phyloP scores from a whole-genome alignment of 2,113 vertebrate species.

The Tiliqua scincoides region DNA sequence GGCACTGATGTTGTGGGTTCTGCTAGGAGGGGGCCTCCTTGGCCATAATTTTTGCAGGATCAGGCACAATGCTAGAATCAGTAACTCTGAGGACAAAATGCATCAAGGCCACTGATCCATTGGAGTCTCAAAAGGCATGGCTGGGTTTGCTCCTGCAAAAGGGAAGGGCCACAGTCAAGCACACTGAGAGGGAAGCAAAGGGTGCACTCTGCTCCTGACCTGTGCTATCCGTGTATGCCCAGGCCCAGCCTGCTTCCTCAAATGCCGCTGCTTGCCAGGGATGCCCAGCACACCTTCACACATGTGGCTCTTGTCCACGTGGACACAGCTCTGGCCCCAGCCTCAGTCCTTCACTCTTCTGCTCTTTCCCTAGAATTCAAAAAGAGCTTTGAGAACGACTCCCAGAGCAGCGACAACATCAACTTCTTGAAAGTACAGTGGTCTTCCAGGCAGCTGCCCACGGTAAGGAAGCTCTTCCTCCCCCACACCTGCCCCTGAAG shows the following conservation, averaged over 20 bases:
- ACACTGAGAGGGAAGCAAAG: no score
- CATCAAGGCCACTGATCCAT: background rate
- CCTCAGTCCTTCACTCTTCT: accelerated
- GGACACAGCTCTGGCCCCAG: background rate
- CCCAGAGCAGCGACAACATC: conserved; percentile 95
- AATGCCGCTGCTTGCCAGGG: no score
- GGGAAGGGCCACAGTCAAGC: no score
- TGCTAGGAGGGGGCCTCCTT: background rate
- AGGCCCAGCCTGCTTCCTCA: no score
- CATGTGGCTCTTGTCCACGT: background rate
- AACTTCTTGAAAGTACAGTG: conserved; percentile 97
- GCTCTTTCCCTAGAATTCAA: conserved; percentile 84
- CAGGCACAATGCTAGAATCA: background rate
- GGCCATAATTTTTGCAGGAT: background rate
- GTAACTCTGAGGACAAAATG: background rate
- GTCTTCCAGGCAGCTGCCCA: conserved; percentile 94
- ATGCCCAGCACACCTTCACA: background rate
- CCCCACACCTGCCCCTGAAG: no score
- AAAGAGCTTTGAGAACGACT: conserved; percentile 96
- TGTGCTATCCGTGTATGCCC: no score
- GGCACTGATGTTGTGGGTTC: background rate
- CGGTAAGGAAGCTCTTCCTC: conserved; percentile 66
- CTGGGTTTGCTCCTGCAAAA: background rate
- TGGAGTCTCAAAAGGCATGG: background rate
- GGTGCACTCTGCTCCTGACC: no score